Percentiles rank a stretch among this genome's conserved stretches.
Evolutionary conservation across 2,113 vertebrate species (phyloP).

Genomic region (Microtus pennsylvanicus): DNA sequence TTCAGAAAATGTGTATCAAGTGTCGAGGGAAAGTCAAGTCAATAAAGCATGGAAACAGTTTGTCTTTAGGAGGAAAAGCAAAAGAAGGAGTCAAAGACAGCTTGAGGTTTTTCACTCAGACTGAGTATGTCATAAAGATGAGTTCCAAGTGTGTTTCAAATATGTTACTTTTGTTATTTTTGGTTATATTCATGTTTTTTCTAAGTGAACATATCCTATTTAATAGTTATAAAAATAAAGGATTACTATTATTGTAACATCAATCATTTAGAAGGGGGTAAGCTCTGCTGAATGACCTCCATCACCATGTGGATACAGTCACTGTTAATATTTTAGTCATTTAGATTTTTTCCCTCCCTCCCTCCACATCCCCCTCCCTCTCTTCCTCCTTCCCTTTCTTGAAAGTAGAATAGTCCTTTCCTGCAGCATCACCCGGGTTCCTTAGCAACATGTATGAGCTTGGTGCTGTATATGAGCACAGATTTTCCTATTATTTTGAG

Average conservation of each 20-base stretch:
- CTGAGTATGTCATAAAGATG: neutral
- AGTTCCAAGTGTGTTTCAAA: neutral
- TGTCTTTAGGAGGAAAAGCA: neutral
- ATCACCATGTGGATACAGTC: neutral
- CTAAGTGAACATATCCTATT: conserved; percentile 19
- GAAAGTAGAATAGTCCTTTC: neutral
- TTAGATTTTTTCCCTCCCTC: neutral
- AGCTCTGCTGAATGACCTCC: neutral
- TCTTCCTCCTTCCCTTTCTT: too few relatives aligned
- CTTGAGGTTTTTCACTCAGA: neutral
- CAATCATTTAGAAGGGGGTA: neutral
- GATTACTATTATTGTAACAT: conserved; percentile 17
- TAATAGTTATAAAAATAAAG: conserved; percentile 42
- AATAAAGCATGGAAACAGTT: neutral
- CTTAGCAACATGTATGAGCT: neutral
- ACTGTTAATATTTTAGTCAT: neutral
- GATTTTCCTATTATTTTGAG: neutral
- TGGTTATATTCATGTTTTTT: conserved; percentile 36
- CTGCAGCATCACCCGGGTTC: neutral
- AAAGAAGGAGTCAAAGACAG: neutral
- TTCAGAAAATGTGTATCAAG: neutral
- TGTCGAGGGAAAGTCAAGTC: neutral
- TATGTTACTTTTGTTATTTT: conserved; percentile 29
- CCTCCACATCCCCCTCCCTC: neutral
- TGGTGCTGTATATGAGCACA: neutral